Conservation (phyloP, 2,113 vertebrate genomes). For the Zapus hudsonius region DNA sequence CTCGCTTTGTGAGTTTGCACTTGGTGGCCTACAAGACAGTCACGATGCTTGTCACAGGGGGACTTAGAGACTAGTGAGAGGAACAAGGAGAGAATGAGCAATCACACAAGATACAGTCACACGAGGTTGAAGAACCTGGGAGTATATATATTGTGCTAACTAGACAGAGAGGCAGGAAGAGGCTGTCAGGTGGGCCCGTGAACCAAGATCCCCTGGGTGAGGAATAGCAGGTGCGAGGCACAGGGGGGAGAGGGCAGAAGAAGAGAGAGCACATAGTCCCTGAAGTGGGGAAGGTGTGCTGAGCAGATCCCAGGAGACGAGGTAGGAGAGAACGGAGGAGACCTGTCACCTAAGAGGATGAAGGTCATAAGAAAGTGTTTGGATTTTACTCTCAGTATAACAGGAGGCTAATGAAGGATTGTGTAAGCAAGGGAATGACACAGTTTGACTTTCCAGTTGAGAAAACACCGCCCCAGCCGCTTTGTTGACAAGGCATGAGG, state of each 20-base stretch:
- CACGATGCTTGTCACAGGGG: neutral
- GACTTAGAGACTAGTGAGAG: neutral
- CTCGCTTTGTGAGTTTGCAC: slow-evolving; percentile 88
- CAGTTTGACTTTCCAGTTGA: neutral
- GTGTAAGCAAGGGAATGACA: neutral
- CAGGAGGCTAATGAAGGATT: neutral
- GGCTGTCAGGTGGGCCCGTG: neutral
- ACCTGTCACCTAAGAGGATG: fast-evolving
- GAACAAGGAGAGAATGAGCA: neutral
- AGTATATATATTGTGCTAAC: neutral
- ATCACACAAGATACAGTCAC: neutral
- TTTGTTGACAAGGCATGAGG: neutral
- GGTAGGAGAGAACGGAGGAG: neutral
- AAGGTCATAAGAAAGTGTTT: neutral
- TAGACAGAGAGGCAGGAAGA: neutral
- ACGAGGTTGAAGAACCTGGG: neutral
- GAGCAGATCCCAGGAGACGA: fast-evolving
- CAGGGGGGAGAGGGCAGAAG: neutral
- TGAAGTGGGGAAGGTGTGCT: neutral
- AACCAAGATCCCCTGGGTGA: neutral
- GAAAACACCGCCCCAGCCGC: neutral
- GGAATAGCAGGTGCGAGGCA: neutral
- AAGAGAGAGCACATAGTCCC: neutral
- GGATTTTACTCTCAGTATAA: neutral
- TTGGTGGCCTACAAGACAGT: too few species aligned